phyloP scores from a whole-genome alignment of 2,113 vertebrate genomes.

The Rhizomys pruinosus region DNA sequence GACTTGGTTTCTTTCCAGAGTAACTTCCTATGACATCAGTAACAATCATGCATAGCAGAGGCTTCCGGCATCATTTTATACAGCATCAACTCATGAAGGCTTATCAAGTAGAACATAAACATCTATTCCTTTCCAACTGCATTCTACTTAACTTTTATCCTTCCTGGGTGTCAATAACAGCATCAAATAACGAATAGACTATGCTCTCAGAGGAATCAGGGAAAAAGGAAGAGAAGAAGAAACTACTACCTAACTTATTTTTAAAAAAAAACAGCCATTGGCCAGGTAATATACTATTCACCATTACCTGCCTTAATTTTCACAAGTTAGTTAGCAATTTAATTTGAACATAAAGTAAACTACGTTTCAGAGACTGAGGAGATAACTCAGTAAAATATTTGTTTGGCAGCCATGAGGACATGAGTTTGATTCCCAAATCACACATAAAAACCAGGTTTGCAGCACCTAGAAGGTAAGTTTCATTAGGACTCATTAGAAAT shows the following conservation, averaged over 20 bases:
- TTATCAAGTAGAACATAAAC: slow-evolving; percentile 16
- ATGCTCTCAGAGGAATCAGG: not conserved
- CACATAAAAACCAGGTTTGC: too few species aligned
- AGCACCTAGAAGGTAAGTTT: too few species aligned
- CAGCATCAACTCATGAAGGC: not conserved
- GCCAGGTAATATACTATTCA: not conserved
- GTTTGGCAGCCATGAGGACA: not conserved
- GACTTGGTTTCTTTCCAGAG: slow-evolving; percentile 57
- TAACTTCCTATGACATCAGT: slow-evolving; percentile 35
- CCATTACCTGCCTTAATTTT: not conserved
- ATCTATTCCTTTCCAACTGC: not conserved
- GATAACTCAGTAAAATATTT: not conserved
- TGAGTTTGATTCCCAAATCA: not conserved
- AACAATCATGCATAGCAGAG: not conserved
- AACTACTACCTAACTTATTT: not conserved
- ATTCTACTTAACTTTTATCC: not conserved
- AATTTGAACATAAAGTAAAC: not conserved
- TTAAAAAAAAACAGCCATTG: not conserved
- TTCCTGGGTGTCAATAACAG: not conserved
- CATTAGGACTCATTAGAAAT: too few species aligned
- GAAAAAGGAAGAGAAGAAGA: not conserved
- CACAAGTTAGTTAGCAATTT: not conserved
- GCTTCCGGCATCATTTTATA: slow-evolving; percentile 15
- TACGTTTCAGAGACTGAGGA: not conserved
- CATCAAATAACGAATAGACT: not conserved